Conservation (phyloP, 2,797 vertebrate genomes). For the Champsocephalus gunnari region DNA sequence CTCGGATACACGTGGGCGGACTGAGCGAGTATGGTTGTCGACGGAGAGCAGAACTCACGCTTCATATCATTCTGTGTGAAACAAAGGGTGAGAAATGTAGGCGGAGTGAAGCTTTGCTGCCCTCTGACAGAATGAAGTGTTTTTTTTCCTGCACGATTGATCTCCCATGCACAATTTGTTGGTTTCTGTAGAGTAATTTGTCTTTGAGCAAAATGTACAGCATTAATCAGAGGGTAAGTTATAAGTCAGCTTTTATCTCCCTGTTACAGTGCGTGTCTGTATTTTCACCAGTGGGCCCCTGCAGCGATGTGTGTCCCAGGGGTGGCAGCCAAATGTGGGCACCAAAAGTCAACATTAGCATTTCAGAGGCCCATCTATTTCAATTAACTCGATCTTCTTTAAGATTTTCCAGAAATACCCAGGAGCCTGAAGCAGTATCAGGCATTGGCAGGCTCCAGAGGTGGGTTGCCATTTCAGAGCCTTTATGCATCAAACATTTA, state of each 20-base stretch:
- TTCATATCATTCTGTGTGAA: constrained; percentile 1
- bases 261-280: constrained; percentile 3
- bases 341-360: constrained; percentile 74
- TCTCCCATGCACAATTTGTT: constrained; percentile 31
- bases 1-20: constrained; percentile 39
- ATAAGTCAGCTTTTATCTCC: constrained; percentile 26
- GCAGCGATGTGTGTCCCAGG: constrained; percentile 10
- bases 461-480: constrained; percentile 50
- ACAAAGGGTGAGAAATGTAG: constrained; percentile 44
- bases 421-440: constrained; percentile 46
- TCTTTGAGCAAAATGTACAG: constrained; percentile 11
- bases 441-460: constrained; percentile 52
- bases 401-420: constrained; percentile 51
- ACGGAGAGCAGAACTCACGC: constrained; percentile 25
- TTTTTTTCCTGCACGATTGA: constrained; percentile 11
- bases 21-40: constrained; percentile 23
- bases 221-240: constrained; percentile 30
- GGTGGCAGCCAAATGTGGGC: constrained; percentile 45
- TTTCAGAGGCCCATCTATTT: constrained; percentile 60
- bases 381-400: constrained; percentile 55
- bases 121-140: constrained; percentile 14
- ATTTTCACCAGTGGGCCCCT: constrained; percentile 3
- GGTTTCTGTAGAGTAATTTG: constrained; percentile 37
- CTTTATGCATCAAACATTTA: constrained; percentile 62
- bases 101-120: constrained; percentile 3